Evolutionary conservation across 2,888 invertebrate genomes (phyloP).

Genomic region (Phaonia tiefii): DNA sequence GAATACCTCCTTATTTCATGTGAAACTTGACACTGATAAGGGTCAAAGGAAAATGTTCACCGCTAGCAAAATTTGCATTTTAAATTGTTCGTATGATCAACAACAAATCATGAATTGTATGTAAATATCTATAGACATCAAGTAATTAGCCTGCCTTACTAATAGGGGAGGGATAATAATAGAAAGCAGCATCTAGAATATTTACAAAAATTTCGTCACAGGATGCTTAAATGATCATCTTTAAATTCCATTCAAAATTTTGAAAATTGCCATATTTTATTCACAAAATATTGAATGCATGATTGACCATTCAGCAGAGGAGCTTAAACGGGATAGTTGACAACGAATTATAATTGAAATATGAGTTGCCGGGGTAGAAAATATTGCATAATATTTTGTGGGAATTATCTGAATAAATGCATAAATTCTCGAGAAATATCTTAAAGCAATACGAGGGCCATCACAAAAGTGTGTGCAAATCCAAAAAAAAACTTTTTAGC

Average conservation of each 20-base stretch:
- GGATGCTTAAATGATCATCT: background rate
- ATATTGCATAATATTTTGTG: background rate
- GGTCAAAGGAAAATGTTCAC: conserved; percentile 1
- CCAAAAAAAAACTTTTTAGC: background rate
- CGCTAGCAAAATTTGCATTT: background rate
- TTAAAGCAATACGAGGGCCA: background rate
- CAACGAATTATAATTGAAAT: background rate
- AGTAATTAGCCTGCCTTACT: background rate
- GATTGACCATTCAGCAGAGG: background rate
- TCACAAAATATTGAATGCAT: background rate
- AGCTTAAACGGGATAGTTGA: background rate
- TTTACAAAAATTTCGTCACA: background rate
- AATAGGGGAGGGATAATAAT: background rate
- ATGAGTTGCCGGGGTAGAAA: background rate
- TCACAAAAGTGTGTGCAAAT: background rate
- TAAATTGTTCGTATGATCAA: background rate
- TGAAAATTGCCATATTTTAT: no score
- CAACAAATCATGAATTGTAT: background rate
- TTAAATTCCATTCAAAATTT: background rate
- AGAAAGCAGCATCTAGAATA: no score
- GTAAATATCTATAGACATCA: background rate
- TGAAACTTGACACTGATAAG: conserved; percentile 5
- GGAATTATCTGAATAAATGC: background rate
- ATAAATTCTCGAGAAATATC: background rate
- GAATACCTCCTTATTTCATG: no score